Evolutionary conservation across 2,888 invertebrate species (phyloP).

Genomic region (Synanthedon formicaeformis): DNA sequence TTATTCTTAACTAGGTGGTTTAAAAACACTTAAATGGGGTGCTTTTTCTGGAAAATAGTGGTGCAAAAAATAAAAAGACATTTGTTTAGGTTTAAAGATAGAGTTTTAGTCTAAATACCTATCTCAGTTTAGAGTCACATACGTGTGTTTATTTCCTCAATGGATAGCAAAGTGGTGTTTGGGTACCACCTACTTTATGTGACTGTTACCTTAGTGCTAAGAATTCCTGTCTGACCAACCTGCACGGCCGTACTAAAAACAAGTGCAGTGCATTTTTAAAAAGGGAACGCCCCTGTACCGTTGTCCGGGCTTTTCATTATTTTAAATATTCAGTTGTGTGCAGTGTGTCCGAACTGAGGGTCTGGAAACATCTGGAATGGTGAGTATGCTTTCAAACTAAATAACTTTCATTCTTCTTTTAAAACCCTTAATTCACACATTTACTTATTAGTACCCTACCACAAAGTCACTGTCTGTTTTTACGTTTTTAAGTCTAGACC

Average conservation of each 20-base stretch:
- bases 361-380: slow-evolving; percentile 25
- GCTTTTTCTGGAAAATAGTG: too few species aligned
- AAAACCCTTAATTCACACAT: too few species aligned
- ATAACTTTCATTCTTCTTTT: not conserved
- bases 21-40: too few species aligned
- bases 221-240: slow-evolving; percentile 58
- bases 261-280: slow-evolving; percentile 68
- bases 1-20: too few species aligned
- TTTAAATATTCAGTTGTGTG: slow-evolving; percentile 66
- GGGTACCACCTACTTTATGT: slow-evolving; percentile 55
- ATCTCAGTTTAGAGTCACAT: not conserved
- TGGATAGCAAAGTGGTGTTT: slow-evolving; percentile 22
- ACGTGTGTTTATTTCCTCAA: slow-evolving; percentile 24
- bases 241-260: slow-evolving; percentile 59
- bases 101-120: too few species aligned
- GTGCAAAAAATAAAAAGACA: too few species aligned
- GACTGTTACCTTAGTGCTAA: slow-evolving; percentile 43
- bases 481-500: too few species aligned
- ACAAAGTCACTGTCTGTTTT: too few species aligned
- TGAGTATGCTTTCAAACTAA: slow-evolving; percentile 22
- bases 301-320: slow-evolving; percentile 59
- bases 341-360: slow-evolving; percentile 39
- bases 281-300: slow-evolving; percentile 54
- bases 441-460: too few species aligned
- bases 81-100: too few species aligned